Percentiles rank a stretch among this genome's conserved stretches.
These are phyloP conservation scores for Lithobates pipiens DNA, from an alignment of 2,797 vertebrate genomes.

Conservation along the genomic window DNA sequence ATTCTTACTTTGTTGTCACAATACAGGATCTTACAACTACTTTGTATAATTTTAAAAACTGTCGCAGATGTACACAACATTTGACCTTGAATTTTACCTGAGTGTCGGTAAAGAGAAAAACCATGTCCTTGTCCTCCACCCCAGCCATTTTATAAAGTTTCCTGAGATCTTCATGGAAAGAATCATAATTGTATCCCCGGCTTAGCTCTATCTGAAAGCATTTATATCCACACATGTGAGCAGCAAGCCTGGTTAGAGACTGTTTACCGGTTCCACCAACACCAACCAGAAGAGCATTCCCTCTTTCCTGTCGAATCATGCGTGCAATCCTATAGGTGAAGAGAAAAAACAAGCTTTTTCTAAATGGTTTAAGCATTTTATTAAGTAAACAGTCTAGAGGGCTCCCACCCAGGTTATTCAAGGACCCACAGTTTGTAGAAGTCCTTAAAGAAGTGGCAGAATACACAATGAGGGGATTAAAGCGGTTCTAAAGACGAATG, in stretches of 20 bases:
- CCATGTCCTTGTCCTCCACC: constrained; percentile 83
- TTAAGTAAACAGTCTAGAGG: too few relatives aligned
- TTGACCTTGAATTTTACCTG: constrained; percentile 77
- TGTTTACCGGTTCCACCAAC: constrained; percentile 91
- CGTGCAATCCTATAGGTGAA: constrained; percentile 80
- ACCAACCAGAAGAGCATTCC: constrained; percentile 88
- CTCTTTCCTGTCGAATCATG: constrained; percentile 89
- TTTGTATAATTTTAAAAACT: background rate
- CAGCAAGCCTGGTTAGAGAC: constrained; percentile 83
- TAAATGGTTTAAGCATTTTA: too few relatives aligned
- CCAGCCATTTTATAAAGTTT: constrained; percentile 87
- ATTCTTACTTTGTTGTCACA: too few relatives aligned
- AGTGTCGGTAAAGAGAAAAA: constrained; percentile 90
- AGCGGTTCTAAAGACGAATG: too few relatives aligned
- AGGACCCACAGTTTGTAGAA: background rate
- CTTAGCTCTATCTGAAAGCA: constrained; percentile 89
- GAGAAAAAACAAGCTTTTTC: background rate
- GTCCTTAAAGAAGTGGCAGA: background rate
- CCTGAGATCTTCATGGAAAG: constrained; percentile 89
- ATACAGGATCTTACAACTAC: too few relatives aligned
- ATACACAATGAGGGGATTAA: background rate
- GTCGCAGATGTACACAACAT: background rate
- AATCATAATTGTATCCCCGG: constrained; percentile 86
- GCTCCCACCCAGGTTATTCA: too few relatives aligned
- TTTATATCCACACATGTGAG: constrained; percentile 85